These are phyloP conservation scores for Zaprionus nigranus DNA, from an alignment of 1,140 invertebrate species.

Conservation along the genomic window DNA sequence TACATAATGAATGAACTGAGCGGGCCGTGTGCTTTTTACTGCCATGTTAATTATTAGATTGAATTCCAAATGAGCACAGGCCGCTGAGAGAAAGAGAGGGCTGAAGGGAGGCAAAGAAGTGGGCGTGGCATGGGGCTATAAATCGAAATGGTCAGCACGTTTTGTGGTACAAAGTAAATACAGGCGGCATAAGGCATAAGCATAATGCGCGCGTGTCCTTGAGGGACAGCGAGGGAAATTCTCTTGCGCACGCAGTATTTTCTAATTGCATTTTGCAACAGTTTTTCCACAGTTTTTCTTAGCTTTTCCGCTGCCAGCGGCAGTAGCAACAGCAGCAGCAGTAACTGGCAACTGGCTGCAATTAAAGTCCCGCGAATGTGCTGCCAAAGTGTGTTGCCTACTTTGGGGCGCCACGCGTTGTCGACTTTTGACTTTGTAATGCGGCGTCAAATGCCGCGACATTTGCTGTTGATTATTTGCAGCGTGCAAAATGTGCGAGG, in stretches of 20 bases:
- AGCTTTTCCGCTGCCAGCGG: not conserved
- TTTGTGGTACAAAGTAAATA: not conserved
- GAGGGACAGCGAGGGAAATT: conserved; percentile 22
- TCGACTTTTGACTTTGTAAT: conserved; percentile 1
- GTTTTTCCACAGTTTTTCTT: conserved; percentile 42
- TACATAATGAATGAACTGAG: conserved; percentile 72
- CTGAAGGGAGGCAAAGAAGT: not conserved
- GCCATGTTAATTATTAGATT: conserved; percentile 81
- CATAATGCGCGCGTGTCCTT: not conserved
- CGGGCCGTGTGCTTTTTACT: conserved; percentile 71
- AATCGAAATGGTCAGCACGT: conserved; percentile 62
- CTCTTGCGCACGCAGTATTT: conserved; percentile 24
- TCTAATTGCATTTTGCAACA: conserved; percentile 75
- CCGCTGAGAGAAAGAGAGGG: not conserved
- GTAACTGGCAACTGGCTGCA: conserved; percentile 30
- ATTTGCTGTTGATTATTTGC: conserved; percentile 6
- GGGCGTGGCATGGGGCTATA: conserved; percentile 20
- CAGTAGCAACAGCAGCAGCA: not conserved
- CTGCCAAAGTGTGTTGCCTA: conserved; percentile 27
- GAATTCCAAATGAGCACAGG: conserved; percentile 62
- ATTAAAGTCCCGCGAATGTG: conserved; percentile 36
- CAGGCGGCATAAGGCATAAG: not conserved
- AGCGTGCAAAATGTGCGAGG: not conserved
- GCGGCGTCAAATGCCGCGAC: not conserved
- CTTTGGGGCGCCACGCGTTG: not conserved